These are phyloP conservation scores for Bombyx mandarina DNA, from an alignment of 1,140 invertebrate genomes.

Conservation along the genomic window DNA sequence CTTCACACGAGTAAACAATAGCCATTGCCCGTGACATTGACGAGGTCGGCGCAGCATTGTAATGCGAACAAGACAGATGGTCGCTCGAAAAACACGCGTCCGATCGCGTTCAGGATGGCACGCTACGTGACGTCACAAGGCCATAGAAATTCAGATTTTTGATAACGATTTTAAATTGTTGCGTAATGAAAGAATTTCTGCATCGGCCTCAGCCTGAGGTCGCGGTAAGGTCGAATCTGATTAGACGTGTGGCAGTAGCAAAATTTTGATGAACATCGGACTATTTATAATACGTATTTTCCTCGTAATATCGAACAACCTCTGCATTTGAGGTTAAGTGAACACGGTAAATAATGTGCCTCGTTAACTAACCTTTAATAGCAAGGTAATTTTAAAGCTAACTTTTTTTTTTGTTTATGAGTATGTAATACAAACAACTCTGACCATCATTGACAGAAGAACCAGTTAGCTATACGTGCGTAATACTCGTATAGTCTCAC, in stretches of 20 bases:
- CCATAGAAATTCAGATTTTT: conserved; percentile 10
- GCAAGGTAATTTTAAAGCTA: too few relatives aligned
- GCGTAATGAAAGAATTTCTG: background rate
- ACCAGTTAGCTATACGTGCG: too few relatives aligned
- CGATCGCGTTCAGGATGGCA: conserved; percentile 16
- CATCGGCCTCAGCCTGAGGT: conserved; percentile 32
- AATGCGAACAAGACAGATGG: conserved; percentile 15
- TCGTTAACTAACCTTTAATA: too few relatives aligned
- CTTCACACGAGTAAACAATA: conserved; percentile 18
- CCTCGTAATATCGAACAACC: too few relatives aligned
- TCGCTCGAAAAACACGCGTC: conserved; percentile 9
- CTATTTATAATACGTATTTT: too few relatives aligned
- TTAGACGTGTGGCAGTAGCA: conserved; percentile 29
- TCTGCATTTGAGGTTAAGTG: too few relatives aligned
- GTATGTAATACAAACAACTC: too few relatives aligned
- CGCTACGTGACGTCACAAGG: conserved; percentile 44
- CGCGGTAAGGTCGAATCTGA: conserved; percentile 32
- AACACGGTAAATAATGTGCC: too few relatives aligned
- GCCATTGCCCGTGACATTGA: conserved; percentile 37
- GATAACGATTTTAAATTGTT: background rate
- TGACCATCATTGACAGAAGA: too few relatives aligned
- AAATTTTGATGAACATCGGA: conserved; percentile 7
- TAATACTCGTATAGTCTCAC: too few relatives aligned
- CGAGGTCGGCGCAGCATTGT: conserved; percentile 30
- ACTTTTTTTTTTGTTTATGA: too few relatives aligned